These are phyloP conservation scores for Eurytoma adleriae DNA, from an alignment of 2,888 invertebrate species.

Conservation along the genomic window DNA sequence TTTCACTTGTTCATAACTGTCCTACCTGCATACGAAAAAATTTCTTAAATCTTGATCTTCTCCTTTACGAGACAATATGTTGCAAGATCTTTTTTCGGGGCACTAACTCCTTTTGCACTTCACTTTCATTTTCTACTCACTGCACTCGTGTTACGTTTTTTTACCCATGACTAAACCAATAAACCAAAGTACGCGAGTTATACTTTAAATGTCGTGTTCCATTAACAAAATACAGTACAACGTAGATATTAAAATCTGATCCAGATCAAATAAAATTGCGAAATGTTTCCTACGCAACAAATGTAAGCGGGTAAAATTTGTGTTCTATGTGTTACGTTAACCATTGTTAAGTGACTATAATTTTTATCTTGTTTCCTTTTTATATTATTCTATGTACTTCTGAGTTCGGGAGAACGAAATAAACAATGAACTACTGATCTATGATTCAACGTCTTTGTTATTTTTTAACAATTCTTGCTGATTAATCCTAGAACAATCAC, in stretches of 20 bases:
- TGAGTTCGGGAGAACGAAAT: slow-evolving; percentile 9
- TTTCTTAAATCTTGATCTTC: slow-evolving; percentile 54
- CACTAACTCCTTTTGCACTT: slow-evolving; percentile 30
- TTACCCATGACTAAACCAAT: slow-evolving; percentile 18
- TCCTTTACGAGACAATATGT: slow-evolving; percentile 63
- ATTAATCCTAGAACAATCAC: slow-evolving; percentile 1
- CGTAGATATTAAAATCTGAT: slow-evolving; percentile 22
- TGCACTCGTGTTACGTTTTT: slow-evolving; percentile 17
- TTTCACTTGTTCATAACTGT: slow-evolving; percentile 18
- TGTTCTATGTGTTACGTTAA: slow-evolving; percentile 11
- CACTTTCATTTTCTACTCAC: slow-evolving; percentile 43
- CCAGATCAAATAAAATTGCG: slow-evolving; percentile 7
- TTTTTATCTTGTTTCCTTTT: slow-evolving; percentile 1
- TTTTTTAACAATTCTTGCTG: slow-evolving; percentile 12
- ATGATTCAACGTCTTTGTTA: slow-evolving; percentile 18
- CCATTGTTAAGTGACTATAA: slow-evolving; percentile 6
- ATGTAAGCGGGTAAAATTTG: slow-evolving; percentile 22
- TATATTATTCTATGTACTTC: slow-evolving; percentile 13
- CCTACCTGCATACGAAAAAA: neutral
- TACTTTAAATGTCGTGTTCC: neutral
- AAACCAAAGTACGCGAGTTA: slow-evolving; percentile 51
- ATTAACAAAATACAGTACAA: slow-evolving; percentile 43
- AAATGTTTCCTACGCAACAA: slow-evolving; percentile 29
- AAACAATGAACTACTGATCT: slow-evolving; percentile 5
- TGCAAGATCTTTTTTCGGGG: slow-evolving; percentile 56